A percentile compares a stretch with the other conserved stretches of the same genome.
These are phyloP conservation scores for Epirrita christyi DNA, from an alignment of 2,888 invertebrate species.

Conservation along the genomic window DNA sequence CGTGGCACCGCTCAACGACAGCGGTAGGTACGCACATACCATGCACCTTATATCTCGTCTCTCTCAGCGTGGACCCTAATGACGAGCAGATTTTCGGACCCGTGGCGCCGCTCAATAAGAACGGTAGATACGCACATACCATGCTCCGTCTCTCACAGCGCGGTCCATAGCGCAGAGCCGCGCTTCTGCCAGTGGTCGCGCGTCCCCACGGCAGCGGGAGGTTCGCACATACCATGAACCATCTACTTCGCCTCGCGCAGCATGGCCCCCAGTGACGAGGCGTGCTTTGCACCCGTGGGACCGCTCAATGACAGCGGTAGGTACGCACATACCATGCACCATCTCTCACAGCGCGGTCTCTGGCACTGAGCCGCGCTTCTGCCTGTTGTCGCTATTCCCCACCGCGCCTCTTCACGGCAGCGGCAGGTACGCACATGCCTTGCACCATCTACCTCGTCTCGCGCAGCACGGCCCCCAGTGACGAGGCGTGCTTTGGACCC, in stretches of 20 bases:
- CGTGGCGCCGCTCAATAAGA: conserved; percentile 1
- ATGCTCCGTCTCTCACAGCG: not conserved
- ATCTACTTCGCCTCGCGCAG: not conserved
- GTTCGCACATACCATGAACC: not conserved
- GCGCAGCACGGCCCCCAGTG: conserved; percentile 10
- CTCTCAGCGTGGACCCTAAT: conserved; percentile 3
- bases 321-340: not conserved
- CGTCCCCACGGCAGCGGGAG: conserved; percentile 22
- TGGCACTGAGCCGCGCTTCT: conserved; percentile 45
- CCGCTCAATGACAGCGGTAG: conserved; percentile 17
- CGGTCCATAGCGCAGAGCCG: conserved; percentile 27
- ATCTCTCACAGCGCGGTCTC: not conserved
- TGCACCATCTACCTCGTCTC: not conserved
- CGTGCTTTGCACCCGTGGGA: too few species aligned
- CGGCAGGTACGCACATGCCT: conserved; percentile 12
- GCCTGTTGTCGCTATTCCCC: conserved; percentile 45
- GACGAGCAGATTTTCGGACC: not conserved
- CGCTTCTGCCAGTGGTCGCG: conserved; percentile 55
- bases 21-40: conserved; percentile 14
- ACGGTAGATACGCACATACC: conserved; percentile 14
- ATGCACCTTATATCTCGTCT: not conserved
- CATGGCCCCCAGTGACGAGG: conserved; percentile 9
- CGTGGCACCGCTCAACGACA: conserved; percentile 1
- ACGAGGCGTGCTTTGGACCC: too few species aligned
- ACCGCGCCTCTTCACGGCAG: conserved; percentile 16